Evolutionary conservation across 2,113 vertebrate genomes (phyloP).

Genomic region (Bungarus multicinctus): DNA sequence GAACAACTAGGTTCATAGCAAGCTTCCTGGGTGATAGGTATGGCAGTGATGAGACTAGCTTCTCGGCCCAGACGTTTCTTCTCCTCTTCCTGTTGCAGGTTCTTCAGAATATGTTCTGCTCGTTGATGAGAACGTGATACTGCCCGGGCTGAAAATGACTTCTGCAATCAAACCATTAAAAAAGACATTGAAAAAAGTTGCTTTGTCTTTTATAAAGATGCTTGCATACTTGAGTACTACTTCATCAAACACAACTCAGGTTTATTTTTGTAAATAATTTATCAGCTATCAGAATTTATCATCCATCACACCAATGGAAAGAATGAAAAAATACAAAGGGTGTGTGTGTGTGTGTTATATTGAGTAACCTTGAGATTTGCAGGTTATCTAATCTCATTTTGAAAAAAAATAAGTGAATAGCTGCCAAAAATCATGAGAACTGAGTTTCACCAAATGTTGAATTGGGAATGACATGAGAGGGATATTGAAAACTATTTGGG

Average conservation of each 20-base stretch:
- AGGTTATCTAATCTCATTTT: not conserved
- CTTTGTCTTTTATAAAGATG: not conserved
- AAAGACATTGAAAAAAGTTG: constrained; percentile 6
- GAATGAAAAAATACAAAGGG: not conserved
- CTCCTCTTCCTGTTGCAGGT: constrained; percentile 97
- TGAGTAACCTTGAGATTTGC: not conserved
- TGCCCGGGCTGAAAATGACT: constrained; percentile 96
- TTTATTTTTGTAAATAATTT: not conserved
- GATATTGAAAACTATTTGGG: not conserved
- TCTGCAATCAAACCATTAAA: constrained; percentile 68
- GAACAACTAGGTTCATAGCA: constrained; percentile 96
- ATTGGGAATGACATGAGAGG: not conserved
- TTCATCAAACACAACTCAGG: not conserved
- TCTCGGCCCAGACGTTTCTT: constrained; percentile 93
- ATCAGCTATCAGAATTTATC: not conserved
- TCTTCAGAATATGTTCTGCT: constrained; percentile 97
- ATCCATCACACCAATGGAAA: not conserved
- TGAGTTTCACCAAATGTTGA: not conserved
- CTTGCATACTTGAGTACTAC: not conserved
- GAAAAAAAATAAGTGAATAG: not conserved
- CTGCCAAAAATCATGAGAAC: not conserved
- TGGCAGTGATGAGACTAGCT: constrained; percentile 96
- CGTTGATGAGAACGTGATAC: constrained; percentile 97
- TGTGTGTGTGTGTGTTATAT: not conserved
- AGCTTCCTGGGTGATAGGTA: constrained; percentile 94